These are phyloP conservation scores for Apotomis betuletana DNA, from an alignment of 2,888 invertebrate species.

Conservation along the genomic window DNA sequence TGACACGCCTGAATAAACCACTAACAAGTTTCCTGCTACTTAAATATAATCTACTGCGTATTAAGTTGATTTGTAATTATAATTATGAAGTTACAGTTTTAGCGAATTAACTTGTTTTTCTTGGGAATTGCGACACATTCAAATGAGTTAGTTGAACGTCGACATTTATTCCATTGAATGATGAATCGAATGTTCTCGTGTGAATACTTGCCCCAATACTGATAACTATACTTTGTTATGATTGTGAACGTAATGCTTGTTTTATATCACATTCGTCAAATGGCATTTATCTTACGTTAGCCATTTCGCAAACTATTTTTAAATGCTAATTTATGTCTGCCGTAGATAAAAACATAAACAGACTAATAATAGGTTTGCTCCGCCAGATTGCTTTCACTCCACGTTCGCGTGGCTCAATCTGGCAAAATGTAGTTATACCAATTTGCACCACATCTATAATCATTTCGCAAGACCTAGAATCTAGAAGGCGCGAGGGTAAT, in stretches of 20 bases:
- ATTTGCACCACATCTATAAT: conserved; percentile 8
- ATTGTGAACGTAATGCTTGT: neutral
- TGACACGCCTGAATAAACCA: conserved; percentile 5
- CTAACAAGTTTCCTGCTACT: conserved; percentile 14
- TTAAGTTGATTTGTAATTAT: conserved; percentile 1
- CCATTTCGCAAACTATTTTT: conserved; percentile 29
- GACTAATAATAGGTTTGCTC: conserved; percentile 45
- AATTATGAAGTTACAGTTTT: neutral
- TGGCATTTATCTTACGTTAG: conserved; percentile 4
- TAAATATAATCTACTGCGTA: conserved; percentile 22
- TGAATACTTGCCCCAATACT: conserved; percentile 11
- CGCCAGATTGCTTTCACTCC: conserved; percentile 46
- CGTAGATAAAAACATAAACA: conserved; percentile 42
- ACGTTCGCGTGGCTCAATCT: conserved; percentile 25
- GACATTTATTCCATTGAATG: conserved; percentile 11
- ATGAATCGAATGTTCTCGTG: neutral
- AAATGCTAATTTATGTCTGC: conserved; percentile 30
- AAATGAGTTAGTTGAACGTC: conserved; percentile 9
- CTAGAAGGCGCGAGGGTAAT: neutral
- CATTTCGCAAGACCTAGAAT: conserved; percentile 24
- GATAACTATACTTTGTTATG: conserved; percentile 18
- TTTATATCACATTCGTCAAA: conserved; percentile 4
- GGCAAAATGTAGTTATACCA: conserved; percentile 12
- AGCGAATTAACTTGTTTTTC: conserved; percentile 15
- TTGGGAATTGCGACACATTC: conserved; percentile 17